Evolutionary conservation across 2,888 invertebrate genomes (phyloP), one percentile per base, ranked within the genome.

Genomic region (Gari tellinella): DNA sequence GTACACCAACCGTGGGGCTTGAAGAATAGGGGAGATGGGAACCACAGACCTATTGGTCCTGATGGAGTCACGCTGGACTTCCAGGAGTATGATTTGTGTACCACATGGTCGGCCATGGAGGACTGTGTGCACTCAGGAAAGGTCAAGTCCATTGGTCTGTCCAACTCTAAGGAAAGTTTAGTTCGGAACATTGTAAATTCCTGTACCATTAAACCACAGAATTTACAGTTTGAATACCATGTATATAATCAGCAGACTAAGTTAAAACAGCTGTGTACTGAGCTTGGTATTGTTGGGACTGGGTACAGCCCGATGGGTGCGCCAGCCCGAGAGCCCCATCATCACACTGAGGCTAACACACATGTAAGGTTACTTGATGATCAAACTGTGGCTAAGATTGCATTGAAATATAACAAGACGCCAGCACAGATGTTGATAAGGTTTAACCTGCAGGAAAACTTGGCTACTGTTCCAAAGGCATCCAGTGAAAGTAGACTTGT

Each of bases 1-100:
- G 84, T 89, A 48, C 89, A 89, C 60, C 62, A 77, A 31, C 89
- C 89, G 1, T 88, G 86, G 86, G 85, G 83, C 0, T 38, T 72
- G 37, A 72, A 69, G n/a, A 84, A 87, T 57, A 72, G 48, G 15
- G 83, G 80, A 0, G 78, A 83, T 46, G 83, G 84, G 1, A 72
- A 68, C 2, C 38, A 76, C 1, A 79, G 72, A 19, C 81, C 82
- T 1, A 2, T 55, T 0, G 60, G 72, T 17, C 40, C 48, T 21
- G 67, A 79, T 1, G 86, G 81, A 12, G 53, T 73, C 5, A 63
- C 69, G 5, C 10, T 31, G 31, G 72, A 81, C 26, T 78, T 80
- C 52, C 72, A 73, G 15, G 37, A 77, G 15, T 77, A 81, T 52
- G 79, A 87, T 56, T 37, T 86, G 0, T 43, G 49, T 14, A 80